Base-by-base conservation (phyloP, 2,888 invertebrate species). In the Yponomeuta malinellus region DNA sequence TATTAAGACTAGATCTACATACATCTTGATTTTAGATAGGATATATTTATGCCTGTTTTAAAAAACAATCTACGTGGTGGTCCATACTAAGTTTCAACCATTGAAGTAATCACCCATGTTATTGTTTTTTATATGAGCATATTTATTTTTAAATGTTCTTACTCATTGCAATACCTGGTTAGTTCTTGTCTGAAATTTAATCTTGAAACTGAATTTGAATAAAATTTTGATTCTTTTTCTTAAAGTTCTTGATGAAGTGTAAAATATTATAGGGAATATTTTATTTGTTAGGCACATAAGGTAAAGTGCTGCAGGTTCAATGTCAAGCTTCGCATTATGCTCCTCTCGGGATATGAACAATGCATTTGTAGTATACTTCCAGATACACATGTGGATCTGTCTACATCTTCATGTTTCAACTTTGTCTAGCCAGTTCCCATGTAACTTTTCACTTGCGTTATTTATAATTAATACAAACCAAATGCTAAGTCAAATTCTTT, bases 401-500 rank as follows among this genome's bases (percentile, higher is more conserved):
- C 52, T 59, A 12, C 12, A 15, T 12, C 15, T 15, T 59, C 52
- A 59, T 59, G 15, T 59, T 3, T 59, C 52, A 15, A 59, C 63
- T 37, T 63, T 37, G 9, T 63, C 63, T 12, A 43, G 83, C 63
- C 15, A 37, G 83, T 80, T 84, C 79, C 79, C 81, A 79, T 81
- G 80, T 82, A 82, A 79, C 79, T 43, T 43, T 43, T 43, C 81
- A 80, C 78, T 81, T 79, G 84, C 80, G 80, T 87, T 81, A 86
- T 84, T 86, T 10, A 71, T 85, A 83, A 83, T 84, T 84, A 80
- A 87, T 84, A 84, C 80, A 83, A 88, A 88, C 88, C 88, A 88
- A 90, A 90, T 87, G 90, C 89, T 90, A 88, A 85, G 89, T 90
- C 89, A 90, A 86, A 85, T 86, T 91, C 84, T 90, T 91, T 90